Evolutionary conservation across 2,113 vertebrate species (phyloP), one percentile per base, ranked within the genome.

Genomic region (Planiliza haematocheilus): DNA sequence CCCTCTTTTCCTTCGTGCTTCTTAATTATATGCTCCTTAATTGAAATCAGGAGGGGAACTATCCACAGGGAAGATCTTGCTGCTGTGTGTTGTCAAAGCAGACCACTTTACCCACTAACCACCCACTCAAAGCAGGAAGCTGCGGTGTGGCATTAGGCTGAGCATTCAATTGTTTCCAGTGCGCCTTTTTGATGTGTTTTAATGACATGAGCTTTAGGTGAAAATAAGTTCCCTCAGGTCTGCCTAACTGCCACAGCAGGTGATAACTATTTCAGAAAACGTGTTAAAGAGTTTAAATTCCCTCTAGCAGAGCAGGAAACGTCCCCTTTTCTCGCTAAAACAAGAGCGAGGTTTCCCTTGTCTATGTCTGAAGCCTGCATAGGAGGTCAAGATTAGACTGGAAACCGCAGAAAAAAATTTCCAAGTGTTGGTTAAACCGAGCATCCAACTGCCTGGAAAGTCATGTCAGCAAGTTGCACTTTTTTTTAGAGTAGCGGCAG

Each of bases 331-430:
- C 63, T 65, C 17, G 24, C 43, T 20, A 9, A 43, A 73, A 68
- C 58, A 48, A 49, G 18, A 82, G 70, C 41, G 17, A 84, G 70
- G 70, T 83, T 82, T 81, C 62, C 79, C 82, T 62, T 16, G 34
- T 76, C 66, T 76, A 50, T 16, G 50, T 58, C 48, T 71, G 53
- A 8, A 67, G 63, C 43, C 69, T 79, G 39, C 59, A 42, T 17
- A 65, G 88, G 85, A 90, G 82, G 82, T 83, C 70, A 66, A 78
- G 70, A 84, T 89, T 84, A 86, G 77, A 75, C 77, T 60, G 17
- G 58, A 50, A 89, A 83, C 79, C 87, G 42, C 87, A 82, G 73
- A 20, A 63, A 57, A 63, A 49, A 51, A 56, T 81, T 88, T 86
- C 83, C 87, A 64, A 81, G 65, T 50, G 75, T 80, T 76, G 70